A percentile compares a stretch with the other conserved stretches of the same genome.
phyloP scores from a whole-genome alignment of 2,797 vertebrate genomes.

The Melanogrammus aeglefinus region DNA sequence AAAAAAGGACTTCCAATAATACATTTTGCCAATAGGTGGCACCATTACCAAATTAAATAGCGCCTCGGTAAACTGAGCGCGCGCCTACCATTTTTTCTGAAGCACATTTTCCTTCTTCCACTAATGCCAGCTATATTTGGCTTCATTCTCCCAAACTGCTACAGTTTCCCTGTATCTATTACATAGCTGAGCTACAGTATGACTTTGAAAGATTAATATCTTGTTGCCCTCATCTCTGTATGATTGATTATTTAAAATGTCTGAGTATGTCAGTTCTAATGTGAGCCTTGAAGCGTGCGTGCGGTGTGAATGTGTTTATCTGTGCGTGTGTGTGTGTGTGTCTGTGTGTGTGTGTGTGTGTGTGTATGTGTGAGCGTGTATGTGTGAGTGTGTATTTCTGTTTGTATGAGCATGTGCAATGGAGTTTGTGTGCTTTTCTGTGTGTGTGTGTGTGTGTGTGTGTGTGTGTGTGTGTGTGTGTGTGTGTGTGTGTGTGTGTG shows the following conservation, averaged over 20 bases:
- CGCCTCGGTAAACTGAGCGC: too few relatives aligned
- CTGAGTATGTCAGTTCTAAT: background rate
- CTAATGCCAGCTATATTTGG: constrained; percentile 3
- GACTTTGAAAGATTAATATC: constrained; percentile 4
- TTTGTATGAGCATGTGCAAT: background rate
- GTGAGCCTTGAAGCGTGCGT: background rate
- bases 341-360: background rate
- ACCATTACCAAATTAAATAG: too few relatives aligned
- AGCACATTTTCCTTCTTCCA: background rate
- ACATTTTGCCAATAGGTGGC: background rate
- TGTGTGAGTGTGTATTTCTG: background rate
- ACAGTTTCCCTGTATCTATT: background rate
- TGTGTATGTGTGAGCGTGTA: too few relatives aligned
- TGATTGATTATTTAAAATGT: constrained; percentile 2
- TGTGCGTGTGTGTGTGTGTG: too few relatives aligned
- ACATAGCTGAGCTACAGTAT: constrained; percentile 9
- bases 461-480: too few relatives aligned
- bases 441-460: background rate
- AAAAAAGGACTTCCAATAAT: background rate
- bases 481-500: background rate
- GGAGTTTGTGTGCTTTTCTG: too few relatives aligned
- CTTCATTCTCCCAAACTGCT: background rate
- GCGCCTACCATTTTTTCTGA: background rate
- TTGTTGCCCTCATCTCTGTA: background rate
- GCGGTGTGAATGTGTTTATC: too few relatives aligned